Evolutionary conservation across 1,140 invertebrate genomes (phyloP), one percentile per base, ranked within the genome.

Genomic region (Heliconius melpomene): DNA sequence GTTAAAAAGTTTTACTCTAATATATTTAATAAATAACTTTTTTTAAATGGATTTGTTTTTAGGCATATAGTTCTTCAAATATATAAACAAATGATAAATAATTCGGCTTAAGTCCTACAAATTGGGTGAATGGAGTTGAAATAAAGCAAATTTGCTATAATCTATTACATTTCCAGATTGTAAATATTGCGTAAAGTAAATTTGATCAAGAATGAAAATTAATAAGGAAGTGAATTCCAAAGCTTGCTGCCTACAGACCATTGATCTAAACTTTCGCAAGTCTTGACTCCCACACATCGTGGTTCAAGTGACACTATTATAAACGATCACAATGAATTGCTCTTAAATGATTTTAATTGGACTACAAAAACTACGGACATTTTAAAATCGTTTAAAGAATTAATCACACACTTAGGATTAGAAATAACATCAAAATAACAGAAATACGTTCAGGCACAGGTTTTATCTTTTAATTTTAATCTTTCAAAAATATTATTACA

Each of bases 311-410:
- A 80, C 81, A 82, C 72, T 38, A 72, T 79, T 82, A 78, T 70
- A 70, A 40, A 74, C 54, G 23, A 18, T 57, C 23, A 70, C 77
- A 79, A 75, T 76, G 66, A 77, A 76, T 79, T 73, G 77, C 74
- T 75, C 79, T 72, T 80, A 80, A 83, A 79, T 75, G 71, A 72
- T 73, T 79, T 54, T 81, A 83, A 83, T 83, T 83, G 82, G 77
- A 74, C 72, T 66, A 79, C 77, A 83, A 81, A 81, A 83, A 81
- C 74, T 79, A 54, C 60, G 57, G 29, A 66, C 60, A 29, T 26
- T 66, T 66, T 26, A 66, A 66, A 9, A 29, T 66, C 26, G 26
- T 29, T 29, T 66, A 66, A 66, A n/a, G 60, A 66, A 66, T 29
- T 66, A 26, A 29, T 66, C 11, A 26, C 26, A 26, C 11, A 66